A percentile compares a stretch with the other conserved stretches of the same genome.
These are phyloP conservation scores for Leptodactylus fallax DNA, from an alignment of 2,797 vertebrate genomes.

Conservation along the genomic window DNA sequence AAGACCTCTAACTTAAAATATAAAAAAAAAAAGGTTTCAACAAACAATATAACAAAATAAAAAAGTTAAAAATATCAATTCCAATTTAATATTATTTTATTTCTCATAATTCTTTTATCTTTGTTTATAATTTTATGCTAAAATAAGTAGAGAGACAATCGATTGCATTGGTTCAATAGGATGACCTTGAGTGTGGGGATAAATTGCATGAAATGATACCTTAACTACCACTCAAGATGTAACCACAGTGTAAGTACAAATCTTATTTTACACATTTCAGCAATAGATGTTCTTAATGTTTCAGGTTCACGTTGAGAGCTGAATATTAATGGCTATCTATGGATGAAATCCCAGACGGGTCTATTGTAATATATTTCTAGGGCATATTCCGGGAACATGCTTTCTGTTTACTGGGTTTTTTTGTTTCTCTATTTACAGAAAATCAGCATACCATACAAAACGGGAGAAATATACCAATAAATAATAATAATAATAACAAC, in stretches of 20 bases:
- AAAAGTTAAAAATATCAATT: neutral
- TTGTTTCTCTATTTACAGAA: neutral
- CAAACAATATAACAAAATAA: neutral
- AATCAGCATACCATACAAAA: neutral
- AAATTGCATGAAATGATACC: constrained; percentile 41
- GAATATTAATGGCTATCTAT: constrained; percentile 26
- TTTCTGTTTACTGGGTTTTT: constrained; percentile 17
- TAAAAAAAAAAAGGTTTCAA: too few species aligned
- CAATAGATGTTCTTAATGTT: constrained; percentile 50
- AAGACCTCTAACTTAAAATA: neutral
- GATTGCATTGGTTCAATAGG: constrained; percentile 42
- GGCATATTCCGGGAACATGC: constrained; percentile 23
- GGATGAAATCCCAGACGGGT: constrained; percentile 37
- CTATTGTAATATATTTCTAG: constrained; percentile 30
- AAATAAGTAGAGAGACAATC: constrained; percentile 8
- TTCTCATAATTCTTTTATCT: neutral
- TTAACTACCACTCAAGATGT: constrained; percentile 42
- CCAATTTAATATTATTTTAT: neutral
- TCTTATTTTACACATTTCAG: constrained; percentile 33
- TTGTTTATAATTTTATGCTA: constrained; percentile 1
- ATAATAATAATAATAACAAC: neutral
- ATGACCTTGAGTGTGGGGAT: constrained; percentile 47
- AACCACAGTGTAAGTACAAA: constrained; percentile 51
- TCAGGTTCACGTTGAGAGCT: constrained; percentile 39
- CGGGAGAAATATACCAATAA: neutral